Conservation (phyloP, 2,797 vertebrate genomes). For the Rousettus madagascariensis region DNA sequence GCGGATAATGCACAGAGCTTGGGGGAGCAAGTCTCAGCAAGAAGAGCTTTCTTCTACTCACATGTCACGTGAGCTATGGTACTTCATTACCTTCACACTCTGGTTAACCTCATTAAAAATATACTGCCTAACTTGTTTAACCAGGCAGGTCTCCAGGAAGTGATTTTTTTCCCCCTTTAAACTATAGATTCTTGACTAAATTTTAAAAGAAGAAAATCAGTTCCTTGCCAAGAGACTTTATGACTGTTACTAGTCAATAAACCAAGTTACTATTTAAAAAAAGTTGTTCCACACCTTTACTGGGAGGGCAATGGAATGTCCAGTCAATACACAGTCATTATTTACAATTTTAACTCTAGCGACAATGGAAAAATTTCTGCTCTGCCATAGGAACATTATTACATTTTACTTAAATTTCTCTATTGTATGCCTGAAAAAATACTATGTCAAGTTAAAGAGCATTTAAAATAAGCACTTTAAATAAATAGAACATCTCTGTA, state of each 20-base stretch:
- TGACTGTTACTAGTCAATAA: slow-evolving; percentile 42
- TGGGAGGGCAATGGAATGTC: background rate
- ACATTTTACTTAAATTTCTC: slow-evolving; percentile 55
- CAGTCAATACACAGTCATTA: background rate
- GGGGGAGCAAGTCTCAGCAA: background rate
- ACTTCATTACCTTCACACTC: slow-evolving; percentile 36
- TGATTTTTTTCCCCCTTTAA: background rate
- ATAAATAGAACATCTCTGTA: slow-evolving; percentile 27
- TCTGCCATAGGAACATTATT: background rate
- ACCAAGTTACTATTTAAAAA: slow-evolving; percentile 43
- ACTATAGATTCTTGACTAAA: slow-evolving; percentile 58
- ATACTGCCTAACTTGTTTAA: slow-evolving; percentile 50
- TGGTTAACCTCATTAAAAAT: slow-evolving; percentile 41
- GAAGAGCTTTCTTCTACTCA: background rate
- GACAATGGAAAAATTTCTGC: background rate
- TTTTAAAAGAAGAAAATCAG: slow-evolving; percentile 50
- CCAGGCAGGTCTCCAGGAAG: slow-evolving; percentile 53
- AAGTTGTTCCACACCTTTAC: background rate
- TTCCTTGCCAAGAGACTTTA: slow-evolving; percentile 54
- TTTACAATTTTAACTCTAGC: slow-evolving; percentile 9
- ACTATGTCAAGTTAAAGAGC: background rate
- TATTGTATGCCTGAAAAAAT: slow-evolving; percentile 34
- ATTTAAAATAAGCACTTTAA: slow-evolving; percentile 49
- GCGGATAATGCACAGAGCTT: background rate
- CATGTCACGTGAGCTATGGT: background rate